phyloP scores from a whole-genome alignment of 1,140 invertebrate genomes.

The Bactericera cockerelli region DNA sequence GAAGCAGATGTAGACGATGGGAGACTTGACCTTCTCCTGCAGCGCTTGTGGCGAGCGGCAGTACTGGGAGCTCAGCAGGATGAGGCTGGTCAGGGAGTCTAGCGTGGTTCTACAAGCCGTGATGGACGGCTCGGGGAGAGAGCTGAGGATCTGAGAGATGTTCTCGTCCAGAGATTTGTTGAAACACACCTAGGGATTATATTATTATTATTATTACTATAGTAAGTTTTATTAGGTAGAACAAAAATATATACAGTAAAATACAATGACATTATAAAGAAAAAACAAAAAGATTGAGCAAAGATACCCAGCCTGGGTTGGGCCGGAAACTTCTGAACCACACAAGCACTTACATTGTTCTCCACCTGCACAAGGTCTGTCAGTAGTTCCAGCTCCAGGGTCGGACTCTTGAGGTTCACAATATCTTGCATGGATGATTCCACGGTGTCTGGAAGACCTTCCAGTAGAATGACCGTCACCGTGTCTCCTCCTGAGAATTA shows the following conservation, averaged over 20 bases:
- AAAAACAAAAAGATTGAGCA: too few relatives aligned
- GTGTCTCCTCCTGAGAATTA: background rate
- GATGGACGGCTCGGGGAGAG: background rate
- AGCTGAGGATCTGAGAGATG: background rate
- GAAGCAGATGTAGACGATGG: background rate
- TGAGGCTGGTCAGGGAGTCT: background rate
- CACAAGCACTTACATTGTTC: background rate
- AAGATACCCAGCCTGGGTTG: too few relatives aligned
- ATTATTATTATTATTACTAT: too few relatives aligned
- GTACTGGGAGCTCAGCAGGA: background rate
- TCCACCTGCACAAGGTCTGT: background rate
- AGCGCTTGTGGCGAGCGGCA: background rate
- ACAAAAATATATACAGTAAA: too few relatives aligned
- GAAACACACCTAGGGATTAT: background rate
- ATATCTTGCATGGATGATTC: background rate
- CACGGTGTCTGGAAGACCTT: background rate
- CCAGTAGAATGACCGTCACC: background rate
- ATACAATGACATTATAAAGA: too few relatives aligned
- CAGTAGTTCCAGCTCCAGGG: background rate
- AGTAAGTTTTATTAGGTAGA: too few relatives aligned
- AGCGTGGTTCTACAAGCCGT: background rate
- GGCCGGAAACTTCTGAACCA: too few relatives aligned
- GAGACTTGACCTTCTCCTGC: background rate
- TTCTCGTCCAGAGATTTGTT: background rate
- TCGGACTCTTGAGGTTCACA: background rate